Base-by-base conservation (phyloP, 2,888 invertebrate species). In the Lordiphosa fenestrarum region DNA sequence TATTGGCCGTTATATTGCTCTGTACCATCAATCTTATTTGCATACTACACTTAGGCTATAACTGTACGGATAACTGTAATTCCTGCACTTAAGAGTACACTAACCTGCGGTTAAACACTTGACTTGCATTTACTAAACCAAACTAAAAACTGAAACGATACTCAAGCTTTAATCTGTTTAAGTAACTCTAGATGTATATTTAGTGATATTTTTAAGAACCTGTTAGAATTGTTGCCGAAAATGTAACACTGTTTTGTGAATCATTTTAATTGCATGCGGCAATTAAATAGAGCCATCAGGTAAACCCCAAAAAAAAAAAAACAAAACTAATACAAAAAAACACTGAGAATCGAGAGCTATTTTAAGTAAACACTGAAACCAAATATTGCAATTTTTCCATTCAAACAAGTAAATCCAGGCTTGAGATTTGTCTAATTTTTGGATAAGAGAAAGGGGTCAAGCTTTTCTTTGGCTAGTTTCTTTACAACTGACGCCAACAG, bases 1-100 rank as follows among this genome's bases (percentile, higher is more conserved):
- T 90, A 71, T 84, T 90, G 80, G 89, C 89, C 75, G 85, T 90
- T 75, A 69, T 89, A 70, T 82, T 89, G 70, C 87, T 90, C 70
- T 88, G 90, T 85, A 87, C 88, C 57, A 90, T 90, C 83, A 90
- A 90, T 74, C 77, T 90, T 59, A 84, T 90, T 68, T 89, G 90
- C 87, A 84, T 89, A 66, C 70, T 90, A 78, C 90, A 89, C 66
- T 62, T 90, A 84, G 88, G 87, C 62, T 87, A 89, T 69, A 85
- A 84, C 52, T 89, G 87, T 86, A 58, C 80, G 52, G 87, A 87
- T 75, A 84, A 87, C 49, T 88, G 85, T 75, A 87, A 85, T 38
- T 73, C 80, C 61, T 89, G 88, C 86, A 82, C 73, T 53, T 85
- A 75, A 82, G 66, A 3, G 9, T n/a, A 15, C 30, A 30, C 30